Conservation (phyloP, 2,113 vertebrate genomes). For the Puntigrus tetrazona region DNA sequence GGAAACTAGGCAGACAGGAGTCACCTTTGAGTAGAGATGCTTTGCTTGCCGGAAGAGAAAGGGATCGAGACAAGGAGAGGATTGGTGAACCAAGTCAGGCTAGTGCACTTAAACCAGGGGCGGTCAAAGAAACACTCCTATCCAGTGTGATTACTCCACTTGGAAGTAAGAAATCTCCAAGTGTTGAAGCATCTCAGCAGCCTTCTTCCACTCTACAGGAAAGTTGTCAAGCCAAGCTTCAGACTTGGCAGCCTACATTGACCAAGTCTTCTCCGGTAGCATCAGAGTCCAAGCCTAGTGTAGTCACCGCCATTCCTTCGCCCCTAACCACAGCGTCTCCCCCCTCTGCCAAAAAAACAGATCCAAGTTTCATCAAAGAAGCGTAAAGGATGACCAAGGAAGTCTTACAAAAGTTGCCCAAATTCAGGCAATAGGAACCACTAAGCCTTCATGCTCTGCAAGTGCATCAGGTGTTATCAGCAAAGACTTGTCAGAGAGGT, state of each 20-base stretch:
- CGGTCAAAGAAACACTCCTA: conserved; percentile 55
- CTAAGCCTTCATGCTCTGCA: conserved; percentile 45
- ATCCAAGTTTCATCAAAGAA: conserved; percentile 54
- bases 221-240: conserved; percentile 15
- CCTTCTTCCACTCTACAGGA: conserved; percentile 31
- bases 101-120: conserved; percentile 46
- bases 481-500: conserved; percentile 58
- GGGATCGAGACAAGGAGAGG: conserved; percentile 63
- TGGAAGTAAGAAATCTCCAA: conserved; percentile 22
- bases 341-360: conserved; percentile 55
- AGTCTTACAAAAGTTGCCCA: conserved; percentile 59
- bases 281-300: conserved; percentile 50
- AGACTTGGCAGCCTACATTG: conserved; percentile 16
- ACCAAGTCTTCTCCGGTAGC: conserved; percentile 36
- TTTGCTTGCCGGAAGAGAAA: conserved; percentile 73
- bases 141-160: conserved; percentile 42
- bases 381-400: conserved; percentile 37
- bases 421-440: conserved; percentile 51
- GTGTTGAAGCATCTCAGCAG: conserved; percentile 1
- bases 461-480: conserved; percentile 53
- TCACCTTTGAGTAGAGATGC: conserved; percentile 85
- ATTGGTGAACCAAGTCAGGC: conserved; percentile 42
- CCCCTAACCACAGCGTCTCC: conserved; percentile 52
- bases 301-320: conserved; percentile 49
- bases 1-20: conserved; percentile 88